phyloP scores from a whole-genome alignment of 1,140 invertebrate species.

The Pogonomyrmex californicus region DNA sequence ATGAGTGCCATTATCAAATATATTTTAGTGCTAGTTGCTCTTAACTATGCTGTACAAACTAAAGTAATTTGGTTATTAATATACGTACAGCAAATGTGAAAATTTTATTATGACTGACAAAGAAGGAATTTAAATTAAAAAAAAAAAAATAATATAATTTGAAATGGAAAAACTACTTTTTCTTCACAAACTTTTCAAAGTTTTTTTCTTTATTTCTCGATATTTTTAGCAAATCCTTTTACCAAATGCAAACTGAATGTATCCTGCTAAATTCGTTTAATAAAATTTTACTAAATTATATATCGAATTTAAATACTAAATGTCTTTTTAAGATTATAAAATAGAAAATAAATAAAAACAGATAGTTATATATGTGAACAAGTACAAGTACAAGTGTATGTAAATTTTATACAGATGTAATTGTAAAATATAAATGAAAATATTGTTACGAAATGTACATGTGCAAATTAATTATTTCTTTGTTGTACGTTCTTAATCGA shows the following conservation, averaged over 20 bases:
- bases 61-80: neutral
- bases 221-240: neutral
- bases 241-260: neutral
- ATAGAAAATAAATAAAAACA: neutral
- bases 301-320: conserved; percentile 1
- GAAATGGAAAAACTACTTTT: neutral
- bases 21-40: neutral
- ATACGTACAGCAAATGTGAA: neutral
- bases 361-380: neutral
- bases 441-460: conserved; percentile 3
- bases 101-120: neutral
- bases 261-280: neutral
- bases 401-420: neutral
- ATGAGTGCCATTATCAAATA: neutral
- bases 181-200: neutral
- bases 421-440: neutral
- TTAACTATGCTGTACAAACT: neutral
- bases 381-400: neutral
- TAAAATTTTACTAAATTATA: neutral
- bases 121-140: neutral
- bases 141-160: neutral
- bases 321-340: neutral
- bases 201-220: neutral
- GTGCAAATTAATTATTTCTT: conserved; percentile 1
- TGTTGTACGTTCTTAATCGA: neutral